A percentile compares a stretch with the other conserved stretches of the same genome.
These are phyloP conservation scores for Gortyna flavago DNA, from an alignment of 2,888 invertebrate genomes.

Conservation along the genomic window DNA sequence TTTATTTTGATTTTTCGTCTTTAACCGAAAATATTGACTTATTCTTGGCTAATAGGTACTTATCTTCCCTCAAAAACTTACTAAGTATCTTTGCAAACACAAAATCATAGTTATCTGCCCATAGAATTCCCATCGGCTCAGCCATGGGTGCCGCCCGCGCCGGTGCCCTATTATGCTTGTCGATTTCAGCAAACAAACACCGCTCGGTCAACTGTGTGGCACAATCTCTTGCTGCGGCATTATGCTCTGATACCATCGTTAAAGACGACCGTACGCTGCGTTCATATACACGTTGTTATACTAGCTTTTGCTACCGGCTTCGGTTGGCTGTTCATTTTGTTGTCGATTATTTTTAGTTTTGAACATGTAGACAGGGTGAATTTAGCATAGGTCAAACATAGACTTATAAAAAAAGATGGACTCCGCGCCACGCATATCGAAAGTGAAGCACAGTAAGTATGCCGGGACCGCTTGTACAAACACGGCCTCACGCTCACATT, in stretches of 20 bases:
- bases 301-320: background rate
- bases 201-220: slow-evolving; percentile 80
- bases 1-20: no score
- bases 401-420: no score
- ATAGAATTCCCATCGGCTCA: slow-evolving; percentile 61
- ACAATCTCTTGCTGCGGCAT: slow-evolving; percentile 83
- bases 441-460: no score
- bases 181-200: slow-evolving; percentile 81
- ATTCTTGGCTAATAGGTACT: background rate
- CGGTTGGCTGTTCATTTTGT: background rate
- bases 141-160: slow-evolving; percentile 49
- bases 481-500: no score
- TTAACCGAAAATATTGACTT: background rate
- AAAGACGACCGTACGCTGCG: slow-evolving; percentile 67
- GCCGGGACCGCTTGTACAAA: no score
- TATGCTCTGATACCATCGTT: slow-evolving; percentile 78
- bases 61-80: background rate
- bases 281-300: background rate
- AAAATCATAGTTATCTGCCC: slow-evolving; percentile 64
- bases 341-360: background rate
- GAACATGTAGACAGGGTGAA: background rate
- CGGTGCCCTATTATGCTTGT: slow-evolving; percentile 59
- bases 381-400: background rate
- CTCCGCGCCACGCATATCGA: no score
- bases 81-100: slow-evolving; percentile 26